Evolutionary conservation across 2,113 vertebrate genomes (phyloP), one percentile per base, ranked within the genome.

Genomic region (Isichthys henryi): DNA sequence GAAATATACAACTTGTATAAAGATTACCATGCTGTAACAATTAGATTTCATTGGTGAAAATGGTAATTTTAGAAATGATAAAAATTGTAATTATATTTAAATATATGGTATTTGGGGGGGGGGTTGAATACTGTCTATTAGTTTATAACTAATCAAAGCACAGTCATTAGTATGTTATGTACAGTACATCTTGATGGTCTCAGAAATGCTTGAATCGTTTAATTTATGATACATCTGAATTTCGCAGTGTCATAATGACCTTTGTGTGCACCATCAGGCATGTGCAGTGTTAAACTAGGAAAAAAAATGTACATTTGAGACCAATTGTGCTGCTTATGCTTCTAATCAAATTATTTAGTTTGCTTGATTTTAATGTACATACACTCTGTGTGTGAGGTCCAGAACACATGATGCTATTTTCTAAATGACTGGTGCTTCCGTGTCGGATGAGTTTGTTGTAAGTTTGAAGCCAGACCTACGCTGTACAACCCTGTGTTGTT

Each of bases 31-130:
- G 70, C 19, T 52, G 15, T 88, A 82, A 82, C 48, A 88, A 56
- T 31, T 43, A n/a, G 23, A 80, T 62, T 70, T 87, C 39, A 87
- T 74, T 52, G 31, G 46, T 58, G 89, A 90, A 66, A 77, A 62
- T 52, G 21, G 74, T 46, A 10, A 23, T 89, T 53, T 31, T 48
- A 62, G 43, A 62, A 85, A 15, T 48, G 0, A 35, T 86, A 27
- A 80, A 70, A 84, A 21, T 19, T 23, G 50, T 56, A 82, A 53
- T 56, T 10, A 89, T n/a, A 45, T 1, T 43, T 10, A 88, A 88
- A 11, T 49, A 80, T 50, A n/a, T 52, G 43, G 31, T 48, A 15
- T 39, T 77, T 39, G 19, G 45, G 43, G 58, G 53, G 56, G 46
- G 49, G 2, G 84, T 35, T 43, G 35, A 66, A 90, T 50, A 53